A percentile compares a stretch with the other conserved stretches of the same genome.
Conservation (phyloP, 2,113 vertebrate species). For the Phyllostomus hastatus region DNA sequence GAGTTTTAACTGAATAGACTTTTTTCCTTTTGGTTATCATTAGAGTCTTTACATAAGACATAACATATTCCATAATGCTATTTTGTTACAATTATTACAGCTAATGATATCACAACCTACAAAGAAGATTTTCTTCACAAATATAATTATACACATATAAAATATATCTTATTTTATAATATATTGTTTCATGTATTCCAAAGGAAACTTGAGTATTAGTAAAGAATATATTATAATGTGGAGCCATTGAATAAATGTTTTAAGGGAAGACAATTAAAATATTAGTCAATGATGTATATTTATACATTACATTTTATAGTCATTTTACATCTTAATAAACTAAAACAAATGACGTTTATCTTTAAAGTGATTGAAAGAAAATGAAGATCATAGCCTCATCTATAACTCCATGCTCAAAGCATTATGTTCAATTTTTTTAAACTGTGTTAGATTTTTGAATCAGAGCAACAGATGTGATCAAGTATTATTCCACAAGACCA, state of each 20-base stretch:
- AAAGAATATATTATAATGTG: constrained; percentile 45
- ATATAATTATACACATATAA: constrained; percentile 15
- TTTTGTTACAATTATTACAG: constrained; percentile 49
- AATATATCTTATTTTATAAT: constrained; percentile 38
- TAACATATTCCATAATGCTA: neutral
- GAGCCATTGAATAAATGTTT: constrained; percentile 6
- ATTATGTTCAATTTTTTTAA: neutral
- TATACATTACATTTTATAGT: constrained; percentile 37
- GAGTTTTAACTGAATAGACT: constrained; percentile 30
- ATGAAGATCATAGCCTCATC: neutral
- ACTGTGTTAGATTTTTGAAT: neutral
- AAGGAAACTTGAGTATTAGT: constrained; percentile 20
- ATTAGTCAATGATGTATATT: neutral
- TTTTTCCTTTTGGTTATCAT: constrained; percentile 35
- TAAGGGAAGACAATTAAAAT: constrained; percentile 42
- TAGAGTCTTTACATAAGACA: constrained; percentile 24
- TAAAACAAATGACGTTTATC: constrained; percentile 29
- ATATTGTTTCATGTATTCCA: constrained; percentile 30
- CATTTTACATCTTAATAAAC: constrained; percentile 41
- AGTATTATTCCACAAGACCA: neutral
- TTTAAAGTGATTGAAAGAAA: constrained; percentile 21
- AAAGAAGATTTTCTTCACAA: constrained; percentile 26
- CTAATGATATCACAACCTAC: constrained; percentile 26
- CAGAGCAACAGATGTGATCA: neutral
- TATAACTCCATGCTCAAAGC: neutral